These are phyloP conservation scores for Drosophila falleni DNA, from an alignment of 2,888 invertebrate genomes.

Conservation along the genomic window DNA sequence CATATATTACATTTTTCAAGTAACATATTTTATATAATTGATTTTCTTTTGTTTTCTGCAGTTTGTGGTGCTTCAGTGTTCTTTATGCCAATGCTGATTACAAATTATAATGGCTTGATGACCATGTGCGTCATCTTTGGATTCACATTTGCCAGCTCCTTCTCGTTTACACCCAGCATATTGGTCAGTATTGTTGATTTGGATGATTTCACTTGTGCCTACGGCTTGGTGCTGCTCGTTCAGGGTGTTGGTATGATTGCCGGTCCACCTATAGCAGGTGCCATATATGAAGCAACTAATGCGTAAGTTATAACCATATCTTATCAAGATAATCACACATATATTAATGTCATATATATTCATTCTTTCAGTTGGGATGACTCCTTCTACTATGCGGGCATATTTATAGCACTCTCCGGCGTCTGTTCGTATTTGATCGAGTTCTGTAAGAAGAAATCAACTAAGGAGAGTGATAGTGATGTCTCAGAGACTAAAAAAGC, in stretches of 20 bases:
- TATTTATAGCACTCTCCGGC: conserved; percentile 93
- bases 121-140: conserved; percentile 90
- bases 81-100: conserved; percentile 83
- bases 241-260: conserved; percentile 97
- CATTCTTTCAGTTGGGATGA: conserved; percentile 88
- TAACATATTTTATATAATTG: neutral
- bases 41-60: conserved; percentile 37
- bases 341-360: neutral
- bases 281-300: conserved; percentile 82
- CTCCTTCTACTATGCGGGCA: conserved; percentile 92
- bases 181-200: conserved; percentile 94
- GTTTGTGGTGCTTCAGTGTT: conserved; percentile 85
- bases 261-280: conserved; percentile 96
- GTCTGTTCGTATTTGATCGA: conserved; percentile 84
- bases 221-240: conserved; percentile 94
- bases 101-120: conserved; percentile 78
- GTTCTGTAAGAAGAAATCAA: conserved; percentile 81
- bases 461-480: conserved; percentile 84
- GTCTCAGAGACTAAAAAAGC: conserved; percentile 79
- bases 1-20: neutral
- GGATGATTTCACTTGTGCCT: conserved; percentile 96
- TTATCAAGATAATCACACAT: neutral
- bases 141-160: conserved; percentile 95
- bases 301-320: conserved; percentile 63
- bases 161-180: conserved; percentile 95